These are phyloP conservation scores for Zoanthus sansibaricus DNA, from an alignment of 92 coral and sea anemone genomes.

Conservation along the genomic window DNA sequence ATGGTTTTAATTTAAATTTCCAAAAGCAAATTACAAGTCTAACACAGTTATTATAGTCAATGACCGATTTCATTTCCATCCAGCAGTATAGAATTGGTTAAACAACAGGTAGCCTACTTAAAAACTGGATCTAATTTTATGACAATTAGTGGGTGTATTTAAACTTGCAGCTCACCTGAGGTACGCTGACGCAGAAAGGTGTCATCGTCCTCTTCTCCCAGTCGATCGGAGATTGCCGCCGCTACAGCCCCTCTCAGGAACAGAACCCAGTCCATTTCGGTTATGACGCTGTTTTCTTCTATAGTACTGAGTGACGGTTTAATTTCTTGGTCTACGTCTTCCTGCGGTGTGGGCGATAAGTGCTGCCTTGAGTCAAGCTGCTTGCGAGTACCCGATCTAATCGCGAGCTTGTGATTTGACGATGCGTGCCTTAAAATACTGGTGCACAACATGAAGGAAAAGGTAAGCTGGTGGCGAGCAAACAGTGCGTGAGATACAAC, in stretches of 20 bases:
- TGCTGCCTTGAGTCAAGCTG: not conserved
- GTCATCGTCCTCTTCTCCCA: constrained; percentile 70
- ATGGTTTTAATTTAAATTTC: no score
- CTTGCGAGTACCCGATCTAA: not conserved
- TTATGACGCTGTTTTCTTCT: constrained; percentile 49
- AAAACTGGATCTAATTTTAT: no score
- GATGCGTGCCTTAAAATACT: constrained; percentile 75
- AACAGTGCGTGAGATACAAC: constrained; percentile 89
- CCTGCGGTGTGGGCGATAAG: not conserved
- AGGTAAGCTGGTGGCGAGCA: constrained; percentile 88
- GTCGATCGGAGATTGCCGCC: constrained; percentile 85
- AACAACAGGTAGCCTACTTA: no score
- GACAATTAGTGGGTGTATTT: not conserved
- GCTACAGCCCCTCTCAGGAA: constrained; percentile 90
- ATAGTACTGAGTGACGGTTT: not conserved
- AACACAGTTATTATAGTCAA: no score
- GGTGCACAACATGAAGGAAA: constrained; percentile 91
- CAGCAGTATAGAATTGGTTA: no score
- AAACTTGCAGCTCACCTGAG: constrained; percentile 1
- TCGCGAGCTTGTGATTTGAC: not conserved
- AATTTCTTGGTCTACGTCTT: not conserved
- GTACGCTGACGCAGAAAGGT: not conserved
- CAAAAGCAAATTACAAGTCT: no score
- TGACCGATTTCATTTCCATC: no score
- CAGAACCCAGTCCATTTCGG: constrained; percentile 88